These are phyloP conservation scores for Diplodus sargus DNA, from an alignment of 2,797 vertebrate species.

Conservation along the genomic window DNA sequence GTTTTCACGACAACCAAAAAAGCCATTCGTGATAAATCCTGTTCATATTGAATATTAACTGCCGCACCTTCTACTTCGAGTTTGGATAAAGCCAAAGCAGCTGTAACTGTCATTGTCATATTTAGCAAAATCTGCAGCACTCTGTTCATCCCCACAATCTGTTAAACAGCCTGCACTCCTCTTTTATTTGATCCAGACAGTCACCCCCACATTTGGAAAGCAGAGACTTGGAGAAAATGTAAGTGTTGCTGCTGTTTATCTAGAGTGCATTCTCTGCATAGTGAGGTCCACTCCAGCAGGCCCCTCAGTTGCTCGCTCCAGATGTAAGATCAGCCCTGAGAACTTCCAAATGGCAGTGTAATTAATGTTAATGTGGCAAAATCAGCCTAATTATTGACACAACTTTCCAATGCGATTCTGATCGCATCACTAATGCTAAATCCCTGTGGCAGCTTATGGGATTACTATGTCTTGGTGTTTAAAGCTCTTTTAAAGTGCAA, in stretches of 20 bases:
- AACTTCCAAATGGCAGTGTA: constrained; percentile 68
- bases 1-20: not conserved
- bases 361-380: constrained; percentile 79
- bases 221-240: constrained; percentile 39
- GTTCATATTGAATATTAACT: constrained; percentile 3
- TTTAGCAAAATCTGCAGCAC: constrained; percentile 22
- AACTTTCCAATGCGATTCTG: constrained; percentile 78
- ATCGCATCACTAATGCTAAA: constrained; percentile 79
- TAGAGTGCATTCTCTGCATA: constrained; percentile 63
- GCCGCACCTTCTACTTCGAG: constrained; percentile 13
- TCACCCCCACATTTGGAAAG: constrained; percentile 56
- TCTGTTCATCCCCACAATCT: constrained; percentile 31
- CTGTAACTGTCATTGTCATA: constrained; percentile 7
- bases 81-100: constrained; percentile 16
- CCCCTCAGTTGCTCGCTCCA: constrained; percentile 65
- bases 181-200: constrained; percentile 36
- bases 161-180: constrained; percentile 29
- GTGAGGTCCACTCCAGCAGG: constrained; percentile 52
- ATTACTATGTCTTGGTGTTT: constrained; percentile 77
- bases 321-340: constrained; percentile 70
- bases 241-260: constrained; percentile 64
- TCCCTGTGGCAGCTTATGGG: constrained; percentile 75
- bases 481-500: constrained; percentile 74
- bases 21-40: not conserved
- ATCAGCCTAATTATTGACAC: constrained; percentile 79